Evolutionary conservation across 2,113 vertebrate genomes (phyloP), one percentile per base, ranked within the genome.

Genomic region (Hippocampus barbouri): DNA sequence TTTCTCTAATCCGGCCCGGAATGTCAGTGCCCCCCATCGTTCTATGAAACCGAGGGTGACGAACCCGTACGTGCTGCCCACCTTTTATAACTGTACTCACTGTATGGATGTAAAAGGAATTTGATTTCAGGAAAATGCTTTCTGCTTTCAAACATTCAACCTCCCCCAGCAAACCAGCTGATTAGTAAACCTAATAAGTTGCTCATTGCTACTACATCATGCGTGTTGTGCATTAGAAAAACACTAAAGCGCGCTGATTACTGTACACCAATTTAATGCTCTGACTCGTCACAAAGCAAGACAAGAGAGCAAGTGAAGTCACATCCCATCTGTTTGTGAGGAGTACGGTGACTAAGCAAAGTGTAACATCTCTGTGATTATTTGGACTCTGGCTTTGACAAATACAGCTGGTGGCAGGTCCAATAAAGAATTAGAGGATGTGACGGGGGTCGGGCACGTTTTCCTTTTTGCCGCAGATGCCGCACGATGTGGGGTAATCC

Each of bases 1-100:
- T 88, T 85, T 78, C 70, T 41, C 70, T 93, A 92, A 92, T 92
- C 90, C 74, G 18, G 67, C 75, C 53, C 5, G 89, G 91, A 92
- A 92, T 91, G 90, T 76, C 59, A 75, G 43, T 74, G 79, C 81
- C 41, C 41, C 63, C 20, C 82, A 78, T 68, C 71, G 68, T 68
- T 68, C 70, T 69, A 73, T 38, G 40, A 66, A 69, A 71, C 51
- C 43, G 61, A 66, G 74, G 71, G 68, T 38, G 66, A 78, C 63
- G 72, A 81, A 74, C 67, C 69, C 43, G 41, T 51, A 69, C 78
- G 43, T 34, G 57, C 34, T 71, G 67, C 34, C 43, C 60, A 41
- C 54, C 59, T 69, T 25, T n/a, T 59, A 16, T 66, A 47, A 47
- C 16, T 45, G 16, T 47, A 66, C 23, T 77, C 16, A 56, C 71